Conservation (phyloP, 2,888 invertebrate genomes). For the Drosophila buzzatii region DNA sequence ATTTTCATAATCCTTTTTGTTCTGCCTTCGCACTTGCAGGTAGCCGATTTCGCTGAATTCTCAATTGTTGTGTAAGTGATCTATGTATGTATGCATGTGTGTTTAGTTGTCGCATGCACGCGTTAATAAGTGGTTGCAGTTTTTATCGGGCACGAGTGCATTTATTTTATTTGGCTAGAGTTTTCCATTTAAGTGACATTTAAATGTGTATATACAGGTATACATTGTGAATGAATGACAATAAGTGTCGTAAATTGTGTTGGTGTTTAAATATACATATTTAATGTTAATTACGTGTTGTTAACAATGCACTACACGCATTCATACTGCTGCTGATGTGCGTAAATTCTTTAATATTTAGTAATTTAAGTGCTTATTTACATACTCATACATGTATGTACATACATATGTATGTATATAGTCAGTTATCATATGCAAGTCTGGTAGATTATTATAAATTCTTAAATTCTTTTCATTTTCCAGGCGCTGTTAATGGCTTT, state of each 20-base stretch:
- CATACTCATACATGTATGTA: no score
- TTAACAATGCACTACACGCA: not conserved
- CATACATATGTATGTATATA: no score
- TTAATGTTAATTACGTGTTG: not conserved
- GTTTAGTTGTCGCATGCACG: not conserved
- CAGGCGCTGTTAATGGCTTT: not conserved
- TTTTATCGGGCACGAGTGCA: not conserved
- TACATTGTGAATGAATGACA: not conserved
- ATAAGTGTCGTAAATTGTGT: conserved; percentile 4
- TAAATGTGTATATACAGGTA: not conserved
- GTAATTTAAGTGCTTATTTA: not conserved
- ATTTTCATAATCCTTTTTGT: conserved; percentile 2
- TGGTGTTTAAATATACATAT: not conserved
- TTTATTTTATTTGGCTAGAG: not conserved
- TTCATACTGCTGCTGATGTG: not conserved
- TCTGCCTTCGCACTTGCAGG: not conserved
- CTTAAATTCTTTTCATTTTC: not conserved
- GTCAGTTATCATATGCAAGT: not conserved
- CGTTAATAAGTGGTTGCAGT: not conserved
- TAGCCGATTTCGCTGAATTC: not conserved
- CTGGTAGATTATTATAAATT: not conserved
- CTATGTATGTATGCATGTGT: not conserved
- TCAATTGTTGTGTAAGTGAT: not conserved
- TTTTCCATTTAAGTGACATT: not conserved
- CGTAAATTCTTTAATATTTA: not conserved